Evolutionary conservation across 2,797 vertebrate genomes (phyloP), one percentile per base, ranked within the genome.

Genomic region (Microctenopoma steveboyesi): DNA sequence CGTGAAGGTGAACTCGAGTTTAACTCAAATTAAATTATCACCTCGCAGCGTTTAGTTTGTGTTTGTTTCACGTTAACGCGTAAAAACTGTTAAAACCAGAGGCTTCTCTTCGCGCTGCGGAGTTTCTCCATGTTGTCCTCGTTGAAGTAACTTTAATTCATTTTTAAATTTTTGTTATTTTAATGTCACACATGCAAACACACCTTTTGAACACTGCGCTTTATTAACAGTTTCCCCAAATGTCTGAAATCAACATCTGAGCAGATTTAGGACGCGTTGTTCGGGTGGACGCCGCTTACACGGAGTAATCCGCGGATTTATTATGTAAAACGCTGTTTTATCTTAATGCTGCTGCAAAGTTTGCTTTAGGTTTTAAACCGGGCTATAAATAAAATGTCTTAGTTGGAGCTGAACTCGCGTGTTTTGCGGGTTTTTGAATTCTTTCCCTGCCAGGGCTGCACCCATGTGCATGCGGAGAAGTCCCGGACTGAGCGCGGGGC

Each of bases 1-100:
- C 58, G 56, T 86, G 75, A 79, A 88, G 77, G 83, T 86, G 65
- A 85, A 73, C 46, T 73, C 57, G 47, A 74, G 68, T 63, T 45
- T 16, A 16, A 16, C 43, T 16, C 13, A 5, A 15, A 42, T 42
- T 13, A 42, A 14, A 33, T 33, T 4, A 3, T 42, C n/a, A 45
- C 5, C 1, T 13, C 5, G 1, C 5, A 7, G 3, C 25, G 47
- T 57, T 74, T 13, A 2, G 25, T 2, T 58, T 0, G 4, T n/a
- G 3, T 54, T 51, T 45, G 27, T 67, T 61, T 30, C 2, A 0
- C 0, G 2, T 0, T 0, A 25, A 7, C 4, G n/a, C 27, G 1
- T 39, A n/a, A 37, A 39, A 16, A 52, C 7, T 16, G 12, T 1
- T 0, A 4, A 42, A 18, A 11, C 12, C 3, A 3, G 15, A 14